These are phyloP conservation scores for Chrysocyon brachyurus DNA, from an alignment of 2,797 vertebrate genomes.

Conservation along the genomic window DNA sequence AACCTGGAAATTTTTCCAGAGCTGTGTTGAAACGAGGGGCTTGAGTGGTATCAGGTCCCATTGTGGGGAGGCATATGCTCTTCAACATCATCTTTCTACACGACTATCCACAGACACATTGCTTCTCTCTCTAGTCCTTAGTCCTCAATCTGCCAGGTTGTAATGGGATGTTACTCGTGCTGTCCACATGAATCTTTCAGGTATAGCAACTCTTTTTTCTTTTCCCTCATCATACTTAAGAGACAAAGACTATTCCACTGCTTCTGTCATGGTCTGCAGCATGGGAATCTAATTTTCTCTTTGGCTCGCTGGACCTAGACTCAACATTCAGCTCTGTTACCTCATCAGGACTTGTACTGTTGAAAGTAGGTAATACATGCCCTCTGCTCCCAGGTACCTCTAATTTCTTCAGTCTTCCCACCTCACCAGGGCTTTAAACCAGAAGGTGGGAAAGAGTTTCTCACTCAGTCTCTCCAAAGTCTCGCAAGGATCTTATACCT, in stretches of 20 bases:
- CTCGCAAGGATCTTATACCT: neutral
- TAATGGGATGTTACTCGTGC: neutral
- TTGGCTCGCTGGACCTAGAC: neutral
- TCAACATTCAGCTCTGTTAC: neutral
- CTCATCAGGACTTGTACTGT: neutral
- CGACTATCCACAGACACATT: neutral
- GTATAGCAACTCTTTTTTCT: neutral
- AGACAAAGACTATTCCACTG: neutral
- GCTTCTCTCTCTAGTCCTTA: neutral
- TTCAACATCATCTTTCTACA: neutral
- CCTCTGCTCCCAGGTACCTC: neutral
- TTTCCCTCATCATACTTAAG: neutral
- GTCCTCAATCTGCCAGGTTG: neutral
- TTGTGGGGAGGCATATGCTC: neutral
- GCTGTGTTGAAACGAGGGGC: neutral
- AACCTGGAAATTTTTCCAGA: conserved; percentile 34
- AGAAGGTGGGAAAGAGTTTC: neutral
- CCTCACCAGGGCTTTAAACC: neutral
- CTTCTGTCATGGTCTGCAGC: neutral
- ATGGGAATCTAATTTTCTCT: neutral
- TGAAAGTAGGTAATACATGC: neutral
- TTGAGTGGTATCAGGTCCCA: neutral
- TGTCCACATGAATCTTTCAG: neutral
- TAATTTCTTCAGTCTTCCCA: neutral
- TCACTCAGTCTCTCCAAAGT: neutral